phyloP scores from a whole-genome alignment of 2,797 vertebrate genomes.

The Echiichthys vipera region DNA sequence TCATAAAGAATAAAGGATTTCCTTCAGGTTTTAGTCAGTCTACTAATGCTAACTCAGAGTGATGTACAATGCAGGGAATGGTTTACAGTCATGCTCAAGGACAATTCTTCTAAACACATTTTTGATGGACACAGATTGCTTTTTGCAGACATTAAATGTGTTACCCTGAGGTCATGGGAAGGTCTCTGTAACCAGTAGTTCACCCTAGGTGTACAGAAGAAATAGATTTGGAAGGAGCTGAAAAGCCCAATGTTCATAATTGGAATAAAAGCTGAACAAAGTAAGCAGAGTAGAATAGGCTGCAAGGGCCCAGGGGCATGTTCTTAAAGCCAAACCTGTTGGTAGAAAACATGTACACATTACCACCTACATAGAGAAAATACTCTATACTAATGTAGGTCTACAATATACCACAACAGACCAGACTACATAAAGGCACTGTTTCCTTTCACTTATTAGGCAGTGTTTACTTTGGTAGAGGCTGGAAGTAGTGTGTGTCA shows the following conservation, averaged over 20 bases:
- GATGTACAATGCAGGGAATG: conserved; percentile 23
- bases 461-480: conserved; percentile 19
- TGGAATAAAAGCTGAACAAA: too few species aligned
- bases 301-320: too few species aligned
- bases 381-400: neutral
- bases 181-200: conserved; percentile 3
- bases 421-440: neutral
- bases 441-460: conserved; percentile 2
- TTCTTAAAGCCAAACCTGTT: neutral
- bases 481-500: conserved; percentile 23
- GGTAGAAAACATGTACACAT: neutral
- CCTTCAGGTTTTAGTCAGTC: conserved; percentile 8
- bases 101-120: conserved; percentile 3
- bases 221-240: neutral
- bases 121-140: conserved; percentile 1
- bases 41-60: conserved; percentile 35
- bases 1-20: conserved; percentile 20
- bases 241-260: neutral
- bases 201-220: conserved; percentile 6
- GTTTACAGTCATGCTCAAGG: conserved; percentile 37
- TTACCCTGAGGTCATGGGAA: conserved; percentile 17
- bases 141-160: conserved; percentile 23
- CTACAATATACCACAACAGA: neutral
- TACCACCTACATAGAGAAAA: too few species aligned
- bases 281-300: too few species aligned